Conservation (phyloP, 2,113 vertebrate species). For the Channa maculata region DNA sequence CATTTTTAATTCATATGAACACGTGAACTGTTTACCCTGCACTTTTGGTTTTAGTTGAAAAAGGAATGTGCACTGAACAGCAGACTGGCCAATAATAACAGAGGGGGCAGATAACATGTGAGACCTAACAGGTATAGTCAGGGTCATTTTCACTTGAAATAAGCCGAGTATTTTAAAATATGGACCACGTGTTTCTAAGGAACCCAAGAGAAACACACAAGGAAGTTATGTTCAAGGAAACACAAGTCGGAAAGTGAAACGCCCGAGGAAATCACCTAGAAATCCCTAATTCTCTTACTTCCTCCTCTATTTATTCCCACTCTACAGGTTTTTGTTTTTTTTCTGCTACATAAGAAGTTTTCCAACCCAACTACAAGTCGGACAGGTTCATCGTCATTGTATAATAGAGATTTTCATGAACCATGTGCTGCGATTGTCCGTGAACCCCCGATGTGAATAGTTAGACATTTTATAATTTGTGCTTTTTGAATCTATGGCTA, state of each 20-base stretch:
- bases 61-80: neutral
- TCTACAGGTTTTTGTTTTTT: neutral
- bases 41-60: slow-evolving; percentile 2
- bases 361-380: neutral
- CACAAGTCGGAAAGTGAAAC: slow-evolving; percentile 34
- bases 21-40: slow-evolving; percentile 9
- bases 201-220: neutral
- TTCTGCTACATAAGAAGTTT: neutral
- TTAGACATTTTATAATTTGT: too few relatives aligned
- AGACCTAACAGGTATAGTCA: slow-evolving; percentile 35
- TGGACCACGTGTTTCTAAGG: neutral
- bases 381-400: neutral
- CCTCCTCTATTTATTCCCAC: neutral
- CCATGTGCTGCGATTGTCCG: neutral
- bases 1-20: slow-evolving; percentile 30
- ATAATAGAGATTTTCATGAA: slow-evolving; percentile 8
- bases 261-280: slow-evolving; percentile 44
- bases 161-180: neutral
- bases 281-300: neutral
- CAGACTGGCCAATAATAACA: slow-evolving; percentile 2
- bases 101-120: slow-evolving; percentile 16
- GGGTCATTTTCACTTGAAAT: slow-evolving; percentile 17
- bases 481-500: neutral
- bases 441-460: too few relatives aligned
- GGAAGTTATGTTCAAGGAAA: slow-evolving; percentile 17